phyloP scores from a whole-genome alignment of 2,888 invertebrate species.

The Tinea trinotella region DNA sequence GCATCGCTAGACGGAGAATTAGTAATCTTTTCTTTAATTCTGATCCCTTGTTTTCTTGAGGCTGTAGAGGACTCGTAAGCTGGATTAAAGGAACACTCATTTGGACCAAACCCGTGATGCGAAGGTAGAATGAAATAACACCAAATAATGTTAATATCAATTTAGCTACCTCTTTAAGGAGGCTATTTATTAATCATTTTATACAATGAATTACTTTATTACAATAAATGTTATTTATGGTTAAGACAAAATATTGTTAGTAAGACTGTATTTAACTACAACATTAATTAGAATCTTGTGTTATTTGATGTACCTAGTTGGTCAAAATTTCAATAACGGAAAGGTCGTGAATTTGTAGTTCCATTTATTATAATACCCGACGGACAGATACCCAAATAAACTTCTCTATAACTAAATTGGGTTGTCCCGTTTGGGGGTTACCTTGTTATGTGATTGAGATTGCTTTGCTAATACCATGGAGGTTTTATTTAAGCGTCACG shows the following conservation, averaged over 20 bases:
- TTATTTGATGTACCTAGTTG: constrained; percentile 25
- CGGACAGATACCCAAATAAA: constrained; percentile 61
- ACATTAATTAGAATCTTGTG: constrained; percentile 17
- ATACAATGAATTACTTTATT: neutral
- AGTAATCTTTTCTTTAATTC: constrained; percentile 63
- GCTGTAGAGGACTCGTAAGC: constrained; percentile 49
- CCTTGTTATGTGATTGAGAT: constrained; percentile 59
- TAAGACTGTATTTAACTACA: neutral
- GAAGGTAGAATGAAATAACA: constrained; percentile 18
- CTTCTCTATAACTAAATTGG: constrained; percentile 64
- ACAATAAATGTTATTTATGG: neutral
- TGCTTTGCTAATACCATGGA: constrained; percentile 42
- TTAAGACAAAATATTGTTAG: neutral
- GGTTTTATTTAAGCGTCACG: constrained; percentile 27
- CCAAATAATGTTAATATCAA: constrained; percentile 17
- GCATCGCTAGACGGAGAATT: constrained; percentile 44
- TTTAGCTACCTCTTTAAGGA: constrained; percentile 1
- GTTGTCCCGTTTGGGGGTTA: constrained; percentile 52
- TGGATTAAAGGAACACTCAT: constrained; percentile 35
- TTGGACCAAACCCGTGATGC: neutral
- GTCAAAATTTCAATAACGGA: constrained; percentile 49
- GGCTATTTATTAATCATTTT: constrained; percentile 7
- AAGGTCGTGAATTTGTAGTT: constrained; percentile 54
- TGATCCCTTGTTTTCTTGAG: constrained; percentile 56
- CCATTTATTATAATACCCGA: constrained; percentile 55